Base-by-base conservation (phyloP, 2,113 vertebrate genomes). In the Phoenicopterus ruber region DNA sequence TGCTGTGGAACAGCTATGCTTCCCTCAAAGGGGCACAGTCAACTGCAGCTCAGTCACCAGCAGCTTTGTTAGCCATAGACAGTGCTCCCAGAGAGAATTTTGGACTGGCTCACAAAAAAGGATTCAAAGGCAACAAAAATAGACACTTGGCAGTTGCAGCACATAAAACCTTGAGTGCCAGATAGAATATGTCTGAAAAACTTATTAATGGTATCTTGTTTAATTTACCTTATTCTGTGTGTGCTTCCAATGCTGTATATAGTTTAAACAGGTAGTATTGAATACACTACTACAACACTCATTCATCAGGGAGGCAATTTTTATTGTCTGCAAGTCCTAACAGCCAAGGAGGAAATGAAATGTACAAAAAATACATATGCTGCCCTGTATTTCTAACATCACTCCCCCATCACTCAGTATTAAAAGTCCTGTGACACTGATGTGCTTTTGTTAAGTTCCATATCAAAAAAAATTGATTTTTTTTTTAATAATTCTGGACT, bases 201-300 rank as follows among this genome's bases (percentile, higher is more conserved):
- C 11, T 74, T 47, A 55, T 54, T 32, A 49, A 40, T 10, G 5
- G 44, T 13, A 54, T 11, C 40, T 42, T 49, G 9, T 36, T 93
- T 34, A 36, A 36, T 84, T 55, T 57, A 44, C 21, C 36, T 67
- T 74, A 22, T n/a, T 55, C 81, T 69, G 8, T 11, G 13, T 34
- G 36, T 22, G 15, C 18, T 44, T 55, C 31, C 47, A 55, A 8
- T 16, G 28, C 8, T 62, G 19, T 25, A 49, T 10, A 11, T 9
- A 19, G 49, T 38, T 74, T n/a, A 44, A 49, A 26, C 17, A 49
- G 40, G 34, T 7, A 26, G 36, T 17, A 24, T 17, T 17, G 55
- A 74, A 69, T 8, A 58, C 1, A 0, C 4, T 18, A 9, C 4
- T 42, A 32, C 19, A 32, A 13, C 25, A 15, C 22, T 5, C 5